phyloP scores from a whole-genome alignment of 2,113 vertebrate genomes.

The Maccullochella peelii region DNA sequence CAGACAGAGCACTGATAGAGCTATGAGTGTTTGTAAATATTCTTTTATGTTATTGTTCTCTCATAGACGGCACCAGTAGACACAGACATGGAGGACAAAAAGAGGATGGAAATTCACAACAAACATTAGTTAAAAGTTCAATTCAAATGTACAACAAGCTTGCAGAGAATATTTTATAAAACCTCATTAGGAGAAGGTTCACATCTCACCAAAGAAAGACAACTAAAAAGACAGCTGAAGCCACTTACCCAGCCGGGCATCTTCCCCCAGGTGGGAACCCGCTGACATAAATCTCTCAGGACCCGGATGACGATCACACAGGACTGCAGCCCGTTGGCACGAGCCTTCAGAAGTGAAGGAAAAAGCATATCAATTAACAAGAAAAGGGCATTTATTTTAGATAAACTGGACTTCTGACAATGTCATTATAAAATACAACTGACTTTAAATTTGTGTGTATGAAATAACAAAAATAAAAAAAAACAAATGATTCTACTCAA shows the following conservation, averaged over 20 bases:
- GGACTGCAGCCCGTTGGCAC: conserved; percentile 88
- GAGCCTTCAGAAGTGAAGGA: conserved; percentile 76
- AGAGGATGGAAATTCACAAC: neutral
- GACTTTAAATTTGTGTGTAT: neutral
- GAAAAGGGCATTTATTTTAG: neutral
- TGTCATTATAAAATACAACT: neutral
- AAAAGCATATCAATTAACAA: neutral
- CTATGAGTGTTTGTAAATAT: neutral
- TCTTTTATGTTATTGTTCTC: neutral
- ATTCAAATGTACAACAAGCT: neutral
- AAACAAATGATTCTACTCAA: neutral
- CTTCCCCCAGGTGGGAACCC: conserved; percentile 87
- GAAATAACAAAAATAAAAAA: neutral
- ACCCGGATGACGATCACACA: conserved; percentile 88
- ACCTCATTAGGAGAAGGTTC: neutral
- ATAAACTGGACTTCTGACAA: neutral
- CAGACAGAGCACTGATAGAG: neutral
- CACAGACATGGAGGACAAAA: neutral
- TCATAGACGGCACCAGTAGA: neutral
- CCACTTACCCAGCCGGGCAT: conserved; percentile 86
- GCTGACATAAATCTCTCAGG: conserved; percentile 86
- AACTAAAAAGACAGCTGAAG: neutral
- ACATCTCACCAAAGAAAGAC: neutral
- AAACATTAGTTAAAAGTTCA: neutral
- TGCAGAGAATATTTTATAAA: neutral